Conservation (phyloP, 2,888 invertebrate genomes). For the Formica aserva region DNA sequence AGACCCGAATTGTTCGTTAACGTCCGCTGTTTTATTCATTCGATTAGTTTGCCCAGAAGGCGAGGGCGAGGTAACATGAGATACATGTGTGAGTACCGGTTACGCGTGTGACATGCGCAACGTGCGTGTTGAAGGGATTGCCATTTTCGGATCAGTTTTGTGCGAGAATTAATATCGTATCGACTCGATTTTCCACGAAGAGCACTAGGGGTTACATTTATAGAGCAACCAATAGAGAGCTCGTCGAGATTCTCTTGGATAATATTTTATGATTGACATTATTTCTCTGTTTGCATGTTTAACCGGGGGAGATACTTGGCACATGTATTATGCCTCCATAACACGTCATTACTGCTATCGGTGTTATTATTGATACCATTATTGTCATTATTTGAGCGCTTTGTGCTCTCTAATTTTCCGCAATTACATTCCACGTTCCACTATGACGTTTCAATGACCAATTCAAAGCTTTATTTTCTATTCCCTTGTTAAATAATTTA, state of each 20-base stretch:
- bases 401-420: conserved; percentile 10
- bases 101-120: conserved; percentile 25
- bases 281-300: background rate
- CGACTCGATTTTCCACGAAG: conserved; percentile 43
- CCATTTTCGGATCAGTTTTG: conserved; percentile 57
- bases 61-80: conserved; percentile 57
- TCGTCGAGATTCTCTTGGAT: conserved; percentile 20
- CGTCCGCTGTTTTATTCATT: conserved; percentile 83
- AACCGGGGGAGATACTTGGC: background rate
- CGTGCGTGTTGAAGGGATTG: conserved; percentile 33
- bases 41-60: conserved; percentile 76
- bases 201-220: background rate
- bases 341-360: background rate
- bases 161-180: conserved; percentile 67
- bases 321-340: background rate
- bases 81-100: conserved; percentile 39
- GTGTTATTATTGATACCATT: background rate
- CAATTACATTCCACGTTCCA: background rate
- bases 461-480: background rate
- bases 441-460: background rate
- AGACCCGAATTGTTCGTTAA: conserved; percentile 80
- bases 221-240: background rate
- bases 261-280: conserved; percentile 24
- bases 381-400: background rate
- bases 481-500: background rate